Conservation (phyloP, 2,888 invertebrate species). For the Saturnia japonica region DNA sequence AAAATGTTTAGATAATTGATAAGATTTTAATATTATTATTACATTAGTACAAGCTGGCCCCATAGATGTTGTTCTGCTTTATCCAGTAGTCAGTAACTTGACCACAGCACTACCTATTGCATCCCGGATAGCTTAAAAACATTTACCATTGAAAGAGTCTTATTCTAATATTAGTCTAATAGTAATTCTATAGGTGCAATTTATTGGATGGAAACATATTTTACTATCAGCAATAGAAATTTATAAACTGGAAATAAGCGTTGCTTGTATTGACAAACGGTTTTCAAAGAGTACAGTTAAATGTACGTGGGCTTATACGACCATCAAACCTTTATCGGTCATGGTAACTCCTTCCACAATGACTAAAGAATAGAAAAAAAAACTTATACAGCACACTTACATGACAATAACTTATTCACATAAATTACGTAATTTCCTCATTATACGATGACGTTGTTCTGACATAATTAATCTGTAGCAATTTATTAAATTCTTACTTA, state of each 20-base stretch:
- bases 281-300: conserved; percentile 4
- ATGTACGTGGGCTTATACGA: conserved; percentile 16
- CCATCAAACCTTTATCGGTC: conserved; percentile 24
- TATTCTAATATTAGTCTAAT: too few species aligned
- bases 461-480: conserved; percentile 10
- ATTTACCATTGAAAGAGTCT: too few species aligned
- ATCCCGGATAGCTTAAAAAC: too few species aligned
- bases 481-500: conserved; percentile 6
- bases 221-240: not conserved
- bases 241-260: not conserved
- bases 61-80: too few species aligned
- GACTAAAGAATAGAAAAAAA: conserved; percentile 24
- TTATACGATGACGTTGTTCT: conserved; percentile 3
- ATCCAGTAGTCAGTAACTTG: too few species aligned
- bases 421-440: conserved; percentile 17
- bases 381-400: conserved; percentile 22
- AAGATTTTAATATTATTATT: too few species aligned
- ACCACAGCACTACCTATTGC: too few species aligned
- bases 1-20: too few species aligned
- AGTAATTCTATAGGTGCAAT: too few species aligned
- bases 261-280: conserved; percentile 5
- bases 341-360: conserved; percentile 25
- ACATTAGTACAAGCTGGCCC: too few species aligned
- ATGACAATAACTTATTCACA: conserved; percentile 17
- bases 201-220: not conserved